phyloP scores from a whole-genome alignment of 2,888 invertebrate species.

The Orgyia antiqua region DNA sequence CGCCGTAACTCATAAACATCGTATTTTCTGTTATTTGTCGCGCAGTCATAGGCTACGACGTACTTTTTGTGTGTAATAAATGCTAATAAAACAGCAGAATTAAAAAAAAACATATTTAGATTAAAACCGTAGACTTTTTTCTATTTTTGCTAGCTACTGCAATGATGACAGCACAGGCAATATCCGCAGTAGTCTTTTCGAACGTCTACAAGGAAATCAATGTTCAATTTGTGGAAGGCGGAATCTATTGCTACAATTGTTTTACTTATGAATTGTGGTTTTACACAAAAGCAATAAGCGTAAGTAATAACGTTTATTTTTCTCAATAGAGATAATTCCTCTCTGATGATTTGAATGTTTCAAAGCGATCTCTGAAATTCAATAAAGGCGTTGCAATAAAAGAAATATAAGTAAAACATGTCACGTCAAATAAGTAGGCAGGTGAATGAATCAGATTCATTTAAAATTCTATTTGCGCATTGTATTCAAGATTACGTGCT shows the following conservation, averaged over 20 bases:
- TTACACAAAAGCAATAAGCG: not conserved
- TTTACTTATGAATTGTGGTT: slow-evolving; percentile 1
- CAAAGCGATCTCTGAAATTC: slow-evolving; percentile 3
- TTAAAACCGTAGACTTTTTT: no score
- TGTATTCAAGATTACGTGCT: slow-evolving; percentile 31
- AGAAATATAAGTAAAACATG: slow-evolving; percentile 12
- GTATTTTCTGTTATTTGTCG: no score
- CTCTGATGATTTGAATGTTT: not conserved
- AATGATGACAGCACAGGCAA: no score
- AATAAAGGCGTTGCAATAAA: slow-evolving; percentile 9
- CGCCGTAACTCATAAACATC: no score
- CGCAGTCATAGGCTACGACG: no score
- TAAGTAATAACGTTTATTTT: slow-evolving; percentile 1
- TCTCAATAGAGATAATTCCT: slow-evolving; percentile 1
- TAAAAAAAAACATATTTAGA: no score
- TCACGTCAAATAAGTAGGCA: slow-evolving; percentile 23
- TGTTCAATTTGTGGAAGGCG: slow-evolving; percentile 25
- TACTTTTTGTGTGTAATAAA: no score
- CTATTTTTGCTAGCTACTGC: no score
- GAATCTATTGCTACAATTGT: slow-evolving; percentile 8
- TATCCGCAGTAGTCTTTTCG: no score
- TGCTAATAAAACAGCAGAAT: no score
- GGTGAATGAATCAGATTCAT: slow-evolving; percentile 34
- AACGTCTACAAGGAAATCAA: slow-evolving; percentile 43
- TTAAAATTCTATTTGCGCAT: slow-evolving; percentile 35